These are phyloP conservation scores for Ectropis grisescens DNA, from an alignment of 1,140 invertebrate genomes.

Conservation along the genomic window DNA sequence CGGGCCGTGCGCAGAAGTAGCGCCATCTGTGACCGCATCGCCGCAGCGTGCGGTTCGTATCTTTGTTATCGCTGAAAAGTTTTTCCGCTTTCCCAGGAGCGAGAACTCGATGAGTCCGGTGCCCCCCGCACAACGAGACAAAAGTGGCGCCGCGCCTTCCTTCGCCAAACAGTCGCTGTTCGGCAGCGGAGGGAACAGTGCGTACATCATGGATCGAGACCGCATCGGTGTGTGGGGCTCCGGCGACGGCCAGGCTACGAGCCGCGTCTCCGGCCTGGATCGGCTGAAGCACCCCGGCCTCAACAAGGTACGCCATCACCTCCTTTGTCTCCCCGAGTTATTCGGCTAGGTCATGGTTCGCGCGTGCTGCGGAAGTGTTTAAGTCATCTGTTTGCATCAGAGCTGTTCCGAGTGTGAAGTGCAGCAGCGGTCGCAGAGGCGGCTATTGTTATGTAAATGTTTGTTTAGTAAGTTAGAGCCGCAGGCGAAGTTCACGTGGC, in stretches of 20 bases:
- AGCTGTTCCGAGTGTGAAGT: too few species aligned
- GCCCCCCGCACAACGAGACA: conserved; percentile 50
- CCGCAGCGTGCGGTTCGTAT: conserved; percentile 30
- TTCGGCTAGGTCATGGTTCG: conserved; percentile 45
- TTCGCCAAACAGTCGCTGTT: conserved; percentile 41
- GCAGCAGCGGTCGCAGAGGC: too few species aligned
- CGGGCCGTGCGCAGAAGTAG: conserved; percentile 15
- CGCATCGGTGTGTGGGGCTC: conserved; percentile 74
- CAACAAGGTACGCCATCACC: conserved; percentile 81
- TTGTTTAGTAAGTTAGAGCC: conserved; percentile 27
- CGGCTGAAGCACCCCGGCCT: conserved; percentile 80
- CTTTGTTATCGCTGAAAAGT: conserved; percentile 43
- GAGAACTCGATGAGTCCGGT: conserved; percentile 54
- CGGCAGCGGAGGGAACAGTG: conserved; percentile 30
- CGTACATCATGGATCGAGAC: conserved; percentile 71
- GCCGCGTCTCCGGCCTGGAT: conserved; percentile 77
- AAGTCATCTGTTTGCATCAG: too few species aligned
- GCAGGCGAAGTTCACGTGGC: conserved; percentile 23
- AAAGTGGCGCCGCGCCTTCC: conserved; percentile 32
- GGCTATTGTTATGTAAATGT: conserved; percentile 13
- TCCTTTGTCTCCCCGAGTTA: conserved; percentile 4
- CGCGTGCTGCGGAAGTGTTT: conserved; percentile 18
- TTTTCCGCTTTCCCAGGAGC: conserved; percentile 65
- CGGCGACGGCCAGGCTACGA: conserved; percentile 64
- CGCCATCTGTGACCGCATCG: conserved; percentile 55